Base-by-base conservation (phyloP, 1,140 invertebrate species). In the Drosophila setifemur region DNA sequence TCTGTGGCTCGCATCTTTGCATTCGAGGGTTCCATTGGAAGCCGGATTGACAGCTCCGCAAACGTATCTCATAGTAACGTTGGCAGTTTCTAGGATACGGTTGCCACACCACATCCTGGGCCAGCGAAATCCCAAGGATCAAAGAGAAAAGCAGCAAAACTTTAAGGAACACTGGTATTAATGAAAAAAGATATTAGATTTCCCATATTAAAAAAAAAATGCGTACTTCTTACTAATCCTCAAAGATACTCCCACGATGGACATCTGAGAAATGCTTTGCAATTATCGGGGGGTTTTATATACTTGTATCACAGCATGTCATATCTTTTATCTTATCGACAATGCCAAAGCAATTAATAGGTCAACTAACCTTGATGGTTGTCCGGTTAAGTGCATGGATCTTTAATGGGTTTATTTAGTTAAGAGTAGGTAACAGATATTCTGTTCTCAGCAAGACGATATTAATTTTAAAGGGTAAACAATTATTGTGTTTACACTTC, bases 71-170 rank as follows among this genome's bases (percentile, higher is more conserved):
- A 8, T 40, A 72, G 14, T 45, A 82, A 5, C 12, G 55, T 9
- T 50, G 49, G 19, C 77, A 82, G 18, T 82, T 68, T 0, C 50
- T 70, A 2, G 68, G 68, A 55, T 47, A 43, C 1, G 55, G 9
- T 2, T 40, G 11, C 2, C 14, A 18, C 1, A 6, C 1, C 2
- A 53, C 55, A 43, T 1, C n/a, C 35, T 64, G 45, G 5, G 39
- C 9, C 9, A 21, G 11, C 1, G 18, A 31, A 6, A 35, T n/a
- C 3, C 35, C 29, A 29, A 37, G 11, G 21, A 11, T 39, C 8
- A 74, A 6, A 4, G 11, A 16, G 9, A 39, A 8, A 8, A 49
- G 2, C 1, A 50, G 11, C 3, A 1, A 21, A 18, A 58, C 2
- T 12, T 11, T n/a, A 9, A 21, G 6, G n/a, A 25, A 1, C 67